Evolutionary conservation across 2,888 invertebrate species (phyloP).

Genomic region (Zaprionus obscuricornis): DNA sequence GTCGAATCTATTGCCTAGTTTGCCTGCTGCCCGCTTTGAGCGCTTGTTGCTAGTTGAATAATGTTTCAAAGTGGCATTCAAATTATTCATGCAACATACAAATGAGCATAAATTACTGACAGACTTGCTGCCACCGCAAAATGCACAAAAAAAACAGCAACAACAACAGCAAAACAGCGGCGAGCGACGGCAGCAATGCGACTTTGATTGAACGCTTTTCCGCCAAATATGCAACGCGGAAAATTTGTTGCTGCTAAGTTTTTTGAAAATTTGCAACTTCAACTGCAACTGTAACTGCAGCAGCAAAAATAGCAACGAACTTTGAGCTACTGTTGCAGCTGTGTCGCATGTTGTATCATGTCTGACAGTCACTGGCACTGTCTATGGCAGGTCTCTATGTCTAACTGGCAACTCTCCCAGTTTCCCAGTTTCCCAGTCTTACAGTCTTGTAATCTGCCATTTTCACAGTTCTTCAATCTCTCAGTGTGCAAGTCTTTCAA

Average conservation of each 20-base stretch:
- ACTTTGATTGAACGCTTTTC: constrained; percentile 73
- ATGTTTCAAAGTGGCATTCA: constrained; percentile 60
- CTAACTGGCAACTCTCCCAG: no score
- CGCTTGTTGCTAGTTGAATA: constrained; percentile 10
- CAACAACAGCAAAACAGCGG: no score
- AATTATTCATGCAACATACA: constrained; percentile 74
- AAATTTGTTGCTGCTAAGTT: no score
- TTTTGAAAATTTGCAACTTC: no score
- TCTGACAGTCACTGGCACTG: neutral
- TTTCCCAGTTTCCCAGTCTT: no score
- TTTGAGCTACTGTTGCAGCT: constrained; percentile 18
- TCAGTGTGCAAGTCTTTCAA: no score
- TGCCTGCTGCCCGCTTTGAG: neutral
- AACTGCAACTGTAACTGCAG: constrained; percentile 10
- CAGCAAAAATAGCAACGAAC: constrained; percentile 20
- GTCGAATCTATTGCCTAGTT: no score
- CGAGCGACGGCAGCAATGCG: no score
- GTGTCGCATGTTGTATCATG: neutral
- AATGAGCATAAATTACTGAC: constrained; percentile 77
- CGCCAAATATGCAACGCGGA: constrained; percentile 45
- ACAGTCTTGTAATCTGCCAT: no score
- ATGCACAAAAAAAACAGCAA: constrained; percentile 19
- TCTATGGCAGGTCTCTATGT: neutral
- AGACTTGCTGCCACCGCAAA: constrained; percentile 62
- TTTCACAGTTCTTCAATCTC: no score